Percentiles rank a stretch among this genome's conserved stretches.
These are phyloP conservation scores for Lanius ludovicianus DNA, from an alignment of 2,113 vertebrate genomes.

Conservation along the genomic window DNA sequence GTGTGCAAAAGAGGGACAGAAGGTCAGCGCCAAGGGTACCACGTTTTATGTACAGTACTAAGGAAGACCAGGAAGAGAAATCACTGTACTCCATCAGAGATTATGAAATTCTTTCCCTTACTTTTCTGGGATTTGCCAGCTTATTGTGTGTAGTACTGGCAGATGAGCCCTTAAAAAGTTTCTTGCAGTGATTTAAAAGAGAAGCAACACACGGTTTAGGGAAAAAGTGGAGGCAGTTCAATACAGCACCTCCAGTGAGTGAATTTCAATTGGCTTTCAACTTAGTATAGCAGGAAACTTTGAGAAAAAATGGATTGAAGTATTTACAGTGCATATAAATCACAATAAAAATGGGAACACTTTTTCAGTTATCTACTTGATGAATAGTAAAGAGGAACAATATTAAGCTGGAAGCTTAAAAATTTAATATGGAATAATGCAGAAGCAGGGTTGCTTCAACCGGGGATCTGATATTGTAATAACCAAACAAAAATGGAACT, in stretches of 20 bases:
- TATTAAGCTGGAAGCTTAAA: constrained; percentile 39
- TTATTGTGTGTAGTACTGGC: not conserved
- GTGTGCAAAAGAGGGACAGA: not conserved
- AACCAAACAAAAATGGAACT: constrained; percentile 36
- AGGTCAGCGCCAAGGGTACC: not conserved
- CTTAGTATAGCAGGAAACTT: not conserved
- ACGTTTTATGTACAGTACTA: not conserved
- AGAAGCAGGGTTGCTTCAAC: not conserved
- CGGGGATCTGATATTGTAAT: constrained; percentile 28
- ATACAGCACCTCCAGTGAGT: not conserved
- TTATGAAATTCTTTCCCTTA: not conserved
- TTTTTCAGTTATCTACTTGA: constrained; percentile 21
- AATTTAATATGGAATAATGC: constrained; percentile 23
- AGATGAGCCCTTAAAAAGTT: not conserved
- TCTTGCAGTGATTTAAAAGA: not conserved
- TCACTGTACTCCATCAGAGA: not conserved
- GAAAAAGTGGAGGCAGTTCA: not conserved
- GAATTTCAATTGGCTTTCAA: constrained; percentile 19
- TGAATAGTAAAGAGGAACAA: constrained; percentile 16
- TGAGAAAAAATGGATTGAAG: not conserved
- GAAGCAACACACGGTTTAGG: not conserved
- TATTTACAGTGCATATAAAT: constrained; percentile 20
- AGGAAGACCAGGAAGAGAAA: not conserved
- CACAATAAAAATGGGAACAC: not conserved
- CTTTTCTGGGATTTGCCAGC: not conserved